Evolutionary conservation across 2,888 invertebrate species (phyloP).

Genomic region (Cephus pulcher): DNA sequence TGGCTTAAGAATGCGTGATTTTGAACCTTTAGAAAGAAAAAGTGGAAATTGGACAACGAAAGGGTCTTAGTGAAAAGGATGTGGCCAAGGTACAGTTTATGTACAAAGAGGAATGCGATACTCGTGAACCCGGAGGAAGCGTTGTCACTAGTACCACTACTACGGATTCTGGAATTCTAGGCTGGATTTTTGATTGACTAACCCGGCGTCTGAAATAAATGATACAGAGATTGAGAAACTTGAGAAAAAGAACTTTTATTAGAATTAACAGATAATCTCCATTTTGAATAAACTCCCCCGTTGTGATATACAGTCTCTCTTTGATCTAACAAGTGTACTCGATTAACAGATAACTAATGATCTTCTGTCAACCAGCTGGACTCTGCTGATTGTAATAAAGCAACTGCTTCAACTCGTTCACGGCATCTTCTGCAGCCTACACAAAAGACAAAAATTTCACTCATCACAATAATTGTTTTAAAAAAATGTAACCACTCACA

Average conservation of each 20-base stretch:
- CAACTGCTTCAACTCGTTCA: constrained; percentile 71
- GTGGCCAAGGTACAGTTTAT: constrained; percentile 71
- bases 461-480: constrained; percentile 8
- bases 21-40: constrained; percentile 60
- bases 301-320: no score
- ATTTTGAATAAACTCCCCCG: background rate
- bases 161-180: constrained; percentile 25
- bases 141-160: constrained; percentile 17
- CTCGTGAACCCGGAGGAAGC: constrained; percentile 30
- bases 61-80: constrained; percentile 72
- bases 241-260: background rate
- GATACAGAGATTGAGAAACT: background rate
- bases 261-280: background rate
- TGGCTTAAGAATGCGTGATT: constrained; percentile 7
- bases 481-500: constrained; percentile 57
- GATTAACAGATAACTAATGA: background rate
- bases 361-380: constrained; percentile 20
- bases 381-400: constrained; percentile 61
- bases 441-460: constrained; percentile 25
- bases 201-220: background rate
- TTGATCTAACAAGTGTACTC: background rate
- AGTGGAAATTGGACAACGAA: constrained; percentile 71
- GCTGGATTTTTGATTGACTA: constrained; percentile 31
- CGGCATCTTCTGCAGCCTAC: constrained; percentile 70
- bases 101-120: constrained; percentile 67